Percentiles rank a stretch among this genome's conserved stretches.
Evolutionary conservation across 2,888 invertebrate genomes (phyloP).

Genomic region (Muschampia plurimacula): DNA sequence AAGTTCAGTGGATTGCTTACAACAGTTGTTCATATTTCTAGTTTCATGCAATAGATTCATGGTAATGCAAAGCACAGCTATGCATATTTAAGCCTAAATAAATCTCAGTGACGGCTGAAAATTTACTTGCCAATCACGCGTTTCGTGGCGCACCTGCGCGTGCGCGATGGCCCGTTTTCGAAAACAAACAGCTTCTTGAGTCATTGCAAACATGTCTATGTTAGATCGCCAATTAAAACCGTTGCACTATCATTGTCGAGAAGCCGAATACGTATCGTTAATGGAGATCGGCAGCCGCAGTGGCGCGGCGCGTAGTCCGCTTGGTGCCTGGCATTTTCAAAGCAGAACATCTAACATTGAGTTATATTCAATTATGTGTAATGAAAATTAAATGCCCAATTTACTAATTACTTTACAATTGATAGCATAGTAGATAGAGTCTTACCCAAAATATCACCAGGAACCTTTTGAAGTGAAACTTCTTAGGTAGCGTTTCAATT

Average conservation of each 20-base stretch:
- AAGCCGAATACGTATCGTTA: constrained; percentile 50
- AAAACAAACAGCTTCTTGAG: constrained; percentile 51
- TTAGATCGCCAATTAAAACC: constrained; percentile 68
- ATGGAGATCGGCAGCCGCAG: constrained; percentile 43
- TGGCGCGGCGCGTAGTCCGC: constrained; percentile 18
- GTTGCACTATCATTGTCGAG: constrained; percentile 56
- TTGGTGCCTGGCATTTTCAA: constrained; percentile 4
- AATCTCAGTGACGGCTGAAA: constrained; percentile 51
- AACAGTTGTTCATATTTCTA: neutral
- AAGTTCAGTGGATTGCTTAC: neutral
- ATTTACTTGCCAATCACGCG: constrained; percentile 49
- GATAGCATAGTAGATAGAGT: too few relatives aligned
- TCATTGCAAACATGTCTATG: constrained; percentile 51
- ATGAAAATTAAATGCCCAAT: too few relatives aligned
- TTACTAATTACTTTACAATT: too few relatives aligned
- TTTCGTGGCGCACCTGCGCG: constrained; percentile 53
- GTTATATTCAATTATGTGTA: neutral
- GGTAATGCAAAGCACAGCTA: constrained; percentile 28
- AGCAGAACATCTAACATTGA: constrained; percentile 7
- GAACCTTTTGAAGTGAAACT: too few relatives aligned
- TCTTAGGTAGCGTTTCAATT: too few relatives aligned
- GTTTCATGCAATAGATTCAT: constrained; percentile 35
- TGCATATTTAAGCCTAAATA: constrained; percentile 41
- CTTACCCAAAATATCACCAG: too few relatives aligned
- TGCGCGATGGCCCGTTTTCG: constrained; percentile 51